Conservation (phyloP, 2,888 invertebrate genomes). For the Cheilosia vernalis region DNA sequence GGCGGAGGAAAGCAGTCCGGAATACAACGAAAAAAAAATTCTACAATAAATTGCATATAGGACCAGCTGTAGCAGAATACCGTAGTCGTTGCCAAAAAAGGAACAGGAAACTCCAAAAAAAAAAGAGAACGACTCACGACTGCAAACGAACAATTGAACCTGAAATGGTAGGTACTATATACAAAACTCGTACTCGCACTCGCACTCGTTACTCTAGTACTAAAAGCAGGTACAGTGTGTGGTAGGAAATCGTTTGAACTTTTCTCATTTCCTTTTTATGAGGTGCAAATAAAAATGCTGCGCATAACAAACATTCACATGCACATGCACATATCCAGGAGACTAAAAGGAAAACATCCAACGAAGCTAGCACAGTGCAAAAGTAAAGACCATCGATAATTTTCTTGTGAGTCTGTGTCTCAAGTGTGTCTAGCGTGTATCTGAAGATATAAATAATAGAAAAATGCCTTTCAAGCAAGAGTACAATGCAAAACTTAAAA, state of each 20-base stretch:
- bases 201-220: neutral
- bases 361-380: slow-evolving; percentile 5
- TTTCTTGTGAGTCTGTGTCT: slow-evolving; percentile 57
- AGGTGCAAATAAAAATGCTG: slow-evolving; percentile 82
- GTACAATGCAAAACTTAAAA: slow-evolving; percentile 38
- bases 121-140: slow-evolving; percentile 19
- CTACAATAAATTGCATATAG: slow-evolving; percentile 60
- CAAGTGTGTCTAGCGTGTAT: slow-evolving; percentile 67
- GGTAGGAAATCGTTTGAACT: slow-evolving; percentile 73
- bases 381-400: slow-evolving; percentile 53
- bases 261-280: slow-evolving; percentile 81
- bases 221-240: slow-evolving; percentile 6
- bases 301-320: slow-evolving; percentile 35
- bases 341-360: slow-evolving; percentile 31
- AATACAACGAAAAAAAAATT: slow-evolving; percentile 32
- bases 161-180: slow-evolving; percentile 26
- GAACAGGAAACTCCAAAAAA: slow-evolving; percentile 53
- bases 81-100: slow-evolving; percentile 28
- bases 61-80: slow-evolving; percentile 61
- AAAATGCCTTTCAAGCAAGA: slow-evolving; percentile 55
- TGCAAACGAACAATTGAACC: slow-evolving; percentile 55
- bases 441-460: slow-evolving; percentile 65
- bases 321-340: slow-evolving; percentile 3
- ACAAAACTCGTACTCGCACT: neutral
- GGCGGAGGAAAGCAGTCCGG: slow-evolving; percentile 34